Conservation (phyloP, 2,888 invertebrate genomes). For the Opisthograptis luteolata region DNA sequence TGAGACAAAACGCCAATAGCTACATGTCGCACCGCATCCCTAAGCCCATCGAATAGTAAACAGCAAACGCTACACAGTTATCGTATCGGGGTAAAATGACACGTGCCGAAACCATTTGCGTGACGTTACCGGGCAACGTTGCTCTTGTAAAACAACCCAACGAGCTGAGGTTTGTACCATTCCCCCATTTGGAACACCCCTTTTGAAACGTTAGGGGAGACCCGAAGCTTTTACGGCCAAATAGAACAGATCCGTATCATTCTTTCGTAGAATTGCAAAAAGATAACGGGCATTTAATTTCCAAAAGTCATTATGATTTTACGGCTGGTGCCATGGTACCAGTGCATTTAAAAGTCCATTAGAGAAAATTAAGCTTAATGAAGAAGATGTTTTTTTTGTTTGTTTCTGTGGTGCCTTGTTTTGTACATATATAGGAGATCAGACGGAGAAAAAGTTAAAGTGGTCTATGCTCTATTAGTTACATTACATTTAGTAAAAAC, state of each 20-base stretch:
- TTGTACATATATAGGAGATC: neutral
- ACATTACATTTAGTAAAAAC: too few relatives aligned
- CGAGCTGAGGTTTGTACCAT: constrained; percentile 53
- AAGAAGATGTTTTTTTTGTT: neutral
- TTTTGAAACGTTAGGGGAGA: constrained; percentile 26
- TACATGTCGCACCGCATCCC: constrained; percentile 32
- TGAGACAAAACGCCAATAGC: constrained; percentile 27
- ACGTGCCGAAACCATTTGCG: constrained; percentile 72
- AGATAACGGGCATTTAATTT: constrained; percentile 39
- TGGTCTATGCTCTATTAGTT: too few relatives aligned
- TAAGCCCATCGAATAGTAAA: constrained; percentile 57
- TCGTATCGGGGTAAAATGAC: constrained; percentile 52
- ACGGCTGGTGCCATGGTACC: constrained; percentile 27
- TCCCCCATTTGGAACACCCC: constrained; percentile 5
- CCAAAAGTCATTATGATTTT: constrained; percentile 39
- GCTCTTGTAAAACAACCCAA: constrained; percentile 65
- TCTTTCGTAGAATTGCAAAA: constrained; percentile 32
- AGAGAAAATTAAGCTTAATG: constrained; percentile 13
- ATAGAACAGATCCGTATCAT: constrained; percentile 37
- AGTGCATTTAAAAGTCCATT: constrained; percentile 25
- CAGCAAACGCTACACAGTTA: constrained; percentile 63
- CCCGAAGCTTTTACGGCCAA: constrained; percentile 41
- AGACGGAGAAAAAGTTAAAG: too few relatives aligned
- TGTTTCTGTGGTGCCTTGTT: neutral
- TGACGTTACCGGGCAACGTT: constrained; percentile 60